Conservation (phyloP, 2,888 invertebrate genomes). For the Drosophila testacea region DNA sequence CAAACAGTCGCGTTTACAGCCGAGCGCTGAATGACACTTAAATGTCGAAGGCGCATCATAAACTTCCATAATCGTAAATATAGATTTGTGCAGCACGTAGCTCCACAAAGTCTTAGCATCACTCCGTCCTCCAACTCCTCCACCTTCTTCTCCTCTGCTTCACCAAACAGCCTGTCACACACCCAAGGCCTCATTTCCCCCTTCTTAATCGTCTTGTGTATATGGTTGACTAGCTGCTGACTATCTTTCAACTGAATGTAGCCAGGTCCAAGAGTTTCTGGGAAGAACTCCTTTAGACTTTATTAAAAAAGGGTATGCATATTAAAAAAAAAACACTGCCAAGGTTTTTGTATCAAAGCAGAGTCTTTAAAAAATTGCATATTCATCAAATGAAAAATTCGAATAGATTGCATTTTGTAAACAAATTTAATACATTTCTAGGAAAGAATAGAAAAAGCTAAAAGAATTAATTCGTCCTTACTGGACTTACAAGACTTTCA, state of each 20-base stretch:
- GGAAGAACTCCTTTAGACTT: background rate
- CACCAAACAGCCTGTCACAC: background rate
- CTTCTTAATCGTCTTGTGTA: constrained; percentile 19
- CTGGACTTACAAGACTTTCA: too few relatives aligned
- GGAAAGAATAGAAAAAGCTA: too few relatives aligned
- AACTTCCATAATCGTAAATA: constrained; percentile 79
- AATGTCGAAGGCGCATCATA: constrained; percentile 69
- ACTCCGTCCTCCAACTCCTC: background rate
- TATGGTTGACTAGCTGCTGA: constrained; percentile 13
- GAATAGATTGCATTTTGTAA: background rate
- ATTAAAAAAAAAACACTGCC: background rate
- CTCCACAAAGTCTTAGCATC: background rate
- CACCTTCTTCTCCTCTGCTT: background rate
- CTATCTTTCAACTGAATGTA: constrained; percentile 12
- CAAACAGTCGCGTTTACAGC: constrained; percentile 66
- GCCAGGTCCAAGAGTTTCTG: background rate
- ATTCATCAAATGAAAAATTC: background rate
- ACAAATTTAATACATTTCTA: too few relatives aligned
- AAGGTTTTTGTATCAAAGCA: background rate
- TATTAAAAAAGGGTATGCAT: background rate
- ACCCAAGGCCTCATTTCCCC: too few relatives aligned
- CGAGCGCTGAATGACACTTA: constrained; percentile 75
- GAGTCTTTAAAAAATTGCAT: background rate
- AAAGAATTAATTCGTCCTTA: too few relatives aligned
- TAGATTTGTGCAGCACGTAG: constrained; percentile 72